phyloP scores from a whole-genome alignment of 2,113 vertebrate species.

The Lepisosteus osseus region DNA sequence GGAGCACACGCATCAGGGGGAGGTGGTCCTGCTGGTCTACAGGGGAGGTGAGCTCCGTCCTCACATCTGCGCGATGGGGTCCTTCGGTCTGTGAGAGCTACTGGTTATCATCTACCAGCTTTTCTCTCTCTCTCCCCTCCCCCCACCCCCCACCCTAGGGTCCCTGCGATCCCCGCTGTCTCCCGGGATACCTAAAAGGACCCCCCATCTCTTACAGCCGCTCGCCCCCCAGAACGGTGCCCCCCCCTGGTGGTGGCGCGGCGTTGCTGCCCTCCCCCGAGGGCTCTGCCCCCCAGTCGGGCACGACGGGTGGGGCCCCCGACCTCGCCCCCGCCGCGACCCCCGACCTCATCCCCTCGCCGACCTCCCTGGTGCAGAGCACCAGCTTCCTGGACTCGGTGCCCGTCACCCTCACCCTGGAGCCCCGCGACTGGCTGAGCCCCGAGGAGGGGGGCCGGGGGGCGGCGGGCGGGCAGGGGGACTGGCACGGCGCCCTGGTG shows the following conservation, averaged over 20 bases:
- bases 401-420: slow-evolving; percentile 65
- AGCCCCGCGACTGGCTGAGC: slow-evolving; percentile 61
- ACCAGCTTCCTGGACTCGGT: slow-evolving; percentile 73
- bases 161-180: slow-evolving; percentile 33
- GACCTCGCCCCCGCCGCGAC: slow-evolving; percentile 30
- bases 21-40: slow-evolving; percentile 68
- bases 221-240: not conserved
- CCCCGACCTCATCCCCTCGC: slow-evolving; percentile 22
- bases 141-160: slow-evolving; percentile 36
- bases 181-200: slow-evolving; percentile 53
- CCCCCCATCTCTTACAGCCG: slow-evolving; percentile 23
- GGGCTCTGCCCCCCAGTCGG: slow-evolving; percentile 28
- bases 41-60: slow-evolving; percentile 52
- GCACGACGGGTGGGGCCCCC: slow-evolving; percentile 26
- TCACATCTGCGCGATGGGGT: not conserved
- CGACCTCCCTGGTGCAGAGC: slow-evolving; percentile 62
- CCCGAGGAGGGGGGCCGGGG: slow-evolving; percentile 50
- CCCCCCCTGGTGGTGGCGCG: not conserved
- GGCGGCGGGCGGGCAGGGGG: slow-evolving; percentile 19
- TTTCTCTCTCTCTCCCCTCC: not conserved
- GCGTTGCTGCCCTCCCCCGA: not conserved
- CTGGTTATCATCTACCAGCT: too few relatives aligned
- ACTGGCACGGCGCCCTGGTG: slow-evolving; percentile 24
- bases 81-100: too few relatives aligned
- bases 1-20: slow-evolving; percentile 67